Evolutionary conservation across 2,797 vertebrate species (phyloP).

Genomic region (Gephyroberyx darwinii): DNA sequence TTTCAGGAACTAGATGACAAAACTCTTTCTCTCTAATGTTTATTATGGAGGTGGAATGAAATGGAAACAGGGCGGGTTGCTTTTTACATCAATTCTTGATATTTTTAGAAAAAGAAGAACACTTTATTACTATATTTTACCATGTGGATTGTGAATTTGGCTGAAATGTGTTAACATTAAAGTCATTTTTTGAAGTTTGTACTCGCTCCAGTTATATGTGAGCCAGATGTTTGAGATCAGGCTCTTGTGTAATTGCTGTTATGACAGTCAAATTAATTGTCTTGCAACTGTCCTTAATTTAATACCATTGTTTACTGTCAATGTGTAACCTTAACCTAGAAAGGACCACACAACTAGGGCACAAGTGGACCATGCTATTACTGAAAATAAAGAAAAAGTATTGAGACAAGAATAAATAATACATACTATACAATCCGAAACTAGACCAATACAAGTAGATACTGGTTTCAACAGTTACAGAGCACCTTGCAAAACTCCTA

Average conservation of each 20-base stretch:
- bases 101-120: too few species aligned
- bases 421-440: conserved; percentile 32
- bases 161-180: background rate
- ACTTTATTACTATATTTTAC: too few species aligned
- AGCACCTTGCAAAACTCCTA: conserved; percentile 14
- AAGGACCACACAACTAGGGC: conserved; percentile 24
- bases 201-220: background rate
- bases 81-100: background rate
- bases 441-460: conserved; percentile 60
- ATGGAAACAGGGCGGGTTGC: background rate
- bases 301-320: conserved; percentile 16
- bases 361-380: background rate
- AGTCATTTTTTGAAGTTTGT: background rate
- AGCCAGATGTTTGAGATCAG: background rate
- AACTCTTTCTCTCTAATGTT: background rate
- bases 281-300: background rate
- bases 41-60: background rate
- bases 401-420: background rate
- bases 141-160: background rate
- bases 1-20: background rate
- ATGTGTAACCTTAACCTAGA: conserved; percentile 38
- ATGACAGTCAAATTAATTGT: background rate
- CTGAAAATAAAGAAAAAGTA: conserved; percentile 7
- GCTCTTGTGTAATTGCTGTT: background rate
- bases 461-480: conserved; percentile 18